A percentile compares a stretch with the other conserved stretches of the same genome.
phyloP scores from a whole-genome alignment of 2,113 vertebrate genomes.

The Microcebus jonahi region DNA sequence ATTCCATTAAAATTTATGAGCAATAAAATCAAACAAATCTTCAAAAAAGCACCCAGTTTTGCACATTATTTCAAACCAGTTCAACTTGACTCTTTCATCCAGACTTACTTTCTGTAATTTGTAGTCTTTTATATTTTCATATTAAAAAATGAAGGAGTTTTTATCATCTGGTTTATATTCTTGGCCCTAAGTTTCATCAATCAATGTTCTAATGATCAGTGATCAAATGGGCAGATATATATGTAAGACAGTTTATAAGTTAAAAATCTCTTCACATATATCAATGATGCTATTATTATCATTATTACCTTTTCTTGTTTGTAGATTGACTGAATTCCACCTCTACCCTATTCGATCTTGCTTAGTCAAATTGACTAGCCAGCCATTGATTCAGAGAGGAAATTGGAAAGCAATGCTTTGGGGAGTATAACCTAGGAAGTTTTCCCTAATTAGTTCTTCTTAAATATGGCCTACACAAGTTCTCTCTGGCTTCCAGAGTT shows the following conservation, averaged over 20 bases:
- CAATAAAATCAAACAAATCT: not conserved
- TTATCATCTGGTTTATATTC: not conserved
- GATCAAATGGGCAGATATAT: not conserved
- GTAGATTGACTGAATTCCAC: not conserved
- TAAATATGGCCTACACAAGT: not conserved
- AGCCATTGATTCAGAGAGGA: not conserved
- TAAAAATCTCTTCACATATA: not conserved
- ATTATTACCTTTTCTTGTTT: not conserved
- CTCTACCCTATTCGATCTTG: not conserved
- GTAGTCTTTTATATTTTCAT: not conserved
- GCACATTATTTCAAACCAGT: not conserved
- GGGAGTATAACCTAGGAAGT: not conserved
- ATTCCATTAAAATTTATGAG: conserved; percentile 14
- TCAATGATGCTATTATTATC: not conserved
- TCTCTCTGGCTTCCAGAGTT: not conserved
- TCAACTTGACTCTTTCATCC: not conserved
- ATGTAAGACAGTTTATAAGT: not conserved
- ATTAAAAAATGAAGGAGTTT: not conserved
- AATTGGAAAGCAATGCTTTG: not conserved
- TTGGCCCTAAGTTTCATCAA: not conserved
- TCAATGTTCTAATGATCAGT: not conserved
- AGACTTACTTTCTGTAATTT: not conserved
- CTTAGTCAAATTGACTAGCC: not conserved
- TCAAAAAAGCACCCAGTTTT: not conserved
- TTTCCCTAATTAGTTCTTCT: not conserved